These are phyloP conservation scores for Cercopithecus mitis DNA, from an alignment of 2,797 vertebrate genomes.

Conservation along the genomic window DNA sequence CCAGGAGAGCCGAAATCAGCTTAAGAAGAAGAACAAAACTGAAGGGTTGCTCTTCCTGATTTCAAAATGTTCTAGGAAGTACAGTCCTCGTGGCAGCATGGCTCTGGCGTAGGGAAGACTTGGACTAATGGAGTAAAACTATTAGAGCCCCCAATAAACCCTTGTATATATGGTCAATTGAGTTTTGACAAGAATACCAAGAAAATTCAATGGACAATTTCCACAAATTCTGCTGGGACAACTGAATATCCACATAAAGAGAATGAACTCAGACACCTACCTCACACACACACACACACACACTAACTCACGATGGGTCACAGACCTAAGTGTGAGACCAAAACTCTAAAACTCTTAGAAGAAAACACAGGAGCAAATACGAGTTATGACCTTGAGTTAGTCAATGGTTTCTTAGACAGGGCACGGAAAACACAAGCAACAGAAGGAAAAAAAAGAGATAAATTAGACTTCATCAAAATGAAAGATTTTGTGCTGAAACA, in stretches of 20 bases:
- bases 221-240: background rate
- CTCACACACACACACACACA: background rate
- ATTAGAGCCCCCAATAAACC: background rate
- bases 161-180: background rate
- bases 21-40: background rate
- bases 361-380: background rate
- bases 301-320: background rate
- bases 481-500: background rate
- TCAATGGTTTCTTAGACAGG: too few species aligned
- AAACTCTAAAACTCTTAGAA: too few species aligned
- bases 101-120: background rate
- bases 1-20: background rate
- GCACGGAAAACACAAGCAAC: background rate
- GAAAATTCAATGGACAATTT: background rate
- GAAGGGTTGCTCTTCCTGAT: background rate
- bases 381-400: background rate
- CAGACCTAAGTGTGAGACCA: background rate
- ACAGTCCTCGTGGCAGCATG: rapidly evolving
- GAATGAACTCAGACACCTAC: background rate
- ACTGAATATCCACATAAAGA: too few species aligned
- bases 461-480: background rate
- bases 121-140: background rate
- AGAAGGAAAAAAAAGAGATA: background rate
- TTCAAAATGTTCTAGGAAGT: background rate
- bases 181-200: background rate